Base-by-base conservation (phyloP, 2,888 invertebrate genomes). In the Standfussiana lucernea region DNA sequence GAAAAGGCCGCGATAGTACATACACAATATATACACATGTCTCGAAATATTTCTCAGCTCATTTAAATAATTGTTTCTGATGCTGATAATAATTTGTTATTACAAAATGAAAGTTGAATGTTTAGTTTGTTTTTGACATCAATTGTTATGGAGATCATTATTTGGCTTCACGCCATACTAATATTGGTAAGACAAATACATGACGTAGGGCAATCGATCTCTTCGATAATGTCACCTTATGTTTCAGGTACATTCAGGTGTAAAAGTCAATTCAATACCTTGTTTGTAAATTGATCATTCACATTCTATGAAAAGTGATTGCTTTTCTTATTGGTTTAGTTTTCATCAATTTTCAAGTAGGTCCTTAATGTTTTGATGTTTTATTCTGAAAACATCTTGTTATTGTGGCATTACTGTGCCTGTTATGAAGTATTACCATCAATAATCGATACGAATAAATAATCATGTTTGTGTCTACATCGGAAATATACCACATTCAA, bases 171-270 rank as follows among this genome's bases (percentile, higher is more conserved):
- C 32, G 37, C 28, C 47, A 37, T 35, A 18, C 65, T 70, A 56
- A 62, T 68, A 79, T 77, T 47, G 64, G 68, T 61, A 50, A 61
- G n/a, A 74, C 59, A 73, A 72, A 82, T 53, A 53, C 28, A 28
- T 86, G 80, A 78, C 86, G 86, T 83, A 61, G 50, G 2, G 40
- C 66, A 45, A 86, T 86, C 86, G 75, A 86, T 86, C 85, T 80
- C 73, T 80, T 80, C 32, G 86, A 85, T 86, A 86, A 66, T 75
- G 82, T 75, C 68, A 61, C 74, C 35, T 61, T 45, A 64, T 28
- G 50, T 45, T 65, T 42, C 37, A 69, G 37, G 80, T 76, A 75
- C 53, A 80, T 67, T 77, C 77, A 77, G 62, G 13, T 56, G 67
- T 28, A 62, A 15, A 71, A 77, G 35, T 76, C 15, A 67, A 37